Conservation (phyloP, 2,797 vertebrate genomes). For the Anableps anableps region DNA sequence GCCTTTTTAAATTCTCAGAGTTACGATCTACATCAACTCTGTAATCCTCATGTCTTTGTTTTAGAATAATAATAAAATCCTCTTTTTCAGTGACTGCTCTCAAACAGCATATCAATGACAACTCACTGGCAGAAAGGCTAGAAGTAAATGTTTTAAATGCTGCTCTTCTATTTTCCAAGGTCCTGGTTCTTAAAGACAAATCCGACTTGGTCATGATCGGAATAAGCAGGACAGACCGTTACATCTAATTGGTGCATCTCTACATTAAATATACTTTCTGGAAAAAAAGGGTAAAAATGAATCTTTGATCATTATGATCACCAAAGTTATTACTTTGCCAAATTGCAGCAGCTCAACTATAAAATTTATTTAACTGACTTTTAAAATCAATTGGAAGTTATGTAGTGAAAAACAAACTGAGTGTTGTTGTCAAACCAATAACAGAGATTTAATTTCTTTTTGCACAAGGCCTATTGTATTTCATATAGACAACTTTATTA, state of each 20-base stretch:
- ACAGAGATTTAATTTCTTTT: background rate
- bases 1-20: no score
- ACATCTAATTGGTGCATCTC: no score
- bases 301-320: slow-evolving; percentile 1
- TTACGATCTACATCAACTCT: no score
- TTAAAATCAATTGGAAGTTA: slow-evolving; percentile 16
- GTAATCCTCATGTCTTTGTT: background rate
- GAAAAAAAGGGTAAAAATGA: no score
- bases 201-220: background rate
- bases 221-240: background rate
- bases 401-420: background rate
- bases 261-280: no score
- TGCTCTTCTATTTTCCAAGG: no score
- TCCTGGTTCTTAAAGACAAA: background rate
- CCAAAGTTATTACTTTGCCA: background rate
- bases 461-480: no score
- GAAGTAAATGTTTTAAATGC: no score
- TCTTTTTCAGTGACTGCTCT: background rate
- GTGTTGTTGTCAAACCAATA: background rate
- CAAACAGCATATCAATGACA: background rate
- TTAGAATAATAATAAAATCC: background rate
- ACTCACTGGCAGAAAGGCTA: no score
- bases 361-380: slow-evolving; percentile 6
- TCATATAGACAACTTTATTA: background rate
- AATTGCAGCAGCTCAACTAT: background rate